Conservation (phyloP, 2,797 vertebrate species). For the Buceros bicornis region DNA sequence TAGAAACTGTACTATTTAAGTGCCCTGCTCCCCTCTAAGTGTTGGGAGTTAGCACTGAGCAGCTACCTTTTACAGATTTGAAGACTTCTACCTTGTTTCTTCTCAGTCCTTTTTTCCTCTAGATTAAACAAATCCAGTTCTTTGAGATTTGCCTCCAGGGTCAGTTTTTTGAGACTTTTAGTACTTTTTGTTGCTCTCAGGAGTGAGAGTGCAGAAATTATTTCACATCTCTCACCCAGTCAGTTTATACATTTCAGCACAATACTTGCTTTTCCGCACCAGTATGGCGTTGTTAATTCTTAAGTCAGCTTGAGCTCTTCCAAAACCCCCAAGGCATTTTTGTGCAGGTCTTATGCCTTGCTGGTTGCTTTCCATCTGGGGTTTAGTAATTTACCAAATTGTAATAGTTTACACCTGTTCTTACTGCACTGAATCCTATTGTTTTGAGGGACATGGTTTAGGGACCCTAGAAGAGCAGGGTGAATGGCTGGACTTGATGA, state of each 20-base stretch:
- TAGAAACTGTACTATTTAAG: not conserved
- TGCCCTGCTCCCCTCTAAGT: not conserved
- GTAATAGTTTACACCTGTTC: not conserved
- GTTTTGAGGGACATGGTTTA: too few relatives aligned
- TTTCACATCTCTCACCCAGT: not conserved
- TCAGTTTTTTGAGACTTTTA: not conserved
- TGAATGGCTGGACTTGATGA: too few relatives aligned
- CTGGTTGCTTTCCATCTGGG: not conserved
- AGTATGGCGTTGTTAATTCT: not conserved
- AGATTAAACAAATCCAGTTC: not conserved
- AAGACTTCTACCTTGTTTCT: not conserved
- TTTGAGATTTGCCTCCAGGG: not conserved
- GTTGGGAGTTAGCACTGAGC: not conserved
- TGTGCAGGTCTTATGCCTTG: not conserved
- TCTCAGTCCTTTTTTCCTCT: not conserved
- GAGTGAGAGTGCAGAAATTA: not conserved
- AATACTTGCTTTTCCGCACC: not conserved
- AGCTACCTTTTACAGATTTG: constrained; percentile 6
- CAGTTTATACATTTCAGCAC: not conserved
- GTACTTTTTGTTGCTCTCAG: not conserved
- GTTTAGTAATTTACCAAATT: not conserved
- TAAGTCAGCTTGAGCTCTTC: not conserved
- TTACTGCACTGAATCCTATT: not conserved
- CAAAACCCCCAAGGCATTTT: not conserved
- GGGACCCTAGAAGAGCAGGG: too few relatives aligned